A percentile compares a stretch with the other conserved stretches of the same genome.
These are phyloP conservation scores for Tipula lateralis DNA, from an alignment of 2,888 invertebrate genomes.

Conservation along the genomic window DNA sequence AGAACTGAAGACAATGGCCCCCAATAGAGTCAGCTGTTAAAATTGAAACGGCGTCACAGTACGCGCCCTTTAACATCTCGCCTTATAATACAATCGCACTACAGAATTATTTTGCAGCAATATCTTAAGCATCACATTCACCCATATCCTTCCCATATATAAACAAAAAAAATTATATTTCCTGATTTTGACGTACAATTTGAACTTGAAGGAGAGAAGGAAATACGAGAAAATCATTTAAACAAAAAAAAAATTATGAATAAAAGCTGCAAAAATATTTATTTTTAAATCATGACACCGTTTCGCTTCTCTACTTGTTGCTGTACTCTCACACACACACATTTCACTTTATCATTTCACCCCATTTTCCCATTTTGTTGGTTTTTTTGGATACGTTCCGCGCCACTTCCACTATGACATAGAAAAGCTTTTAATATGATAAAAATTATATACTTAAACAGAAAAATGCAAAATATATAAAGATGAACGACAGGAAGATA, in stretches of 20 bases:
- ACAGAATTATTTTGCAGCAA: neutral
- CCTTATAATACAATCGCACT: neutral
- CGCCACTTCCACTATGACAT: neutral
- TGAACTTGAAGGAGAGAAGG: neutral
- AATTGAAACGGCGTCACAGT: no score
- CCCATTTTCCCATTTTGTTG: neutral
- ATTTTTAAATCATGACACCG: neutral
- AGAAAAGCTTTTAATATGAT: slow-evolving; percentile 29
- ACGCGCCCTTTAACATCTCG: neutral
- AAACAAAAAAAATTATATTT: neutral
- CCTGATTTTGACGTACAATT: neutral
- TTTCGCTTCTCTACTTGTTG: neutral
- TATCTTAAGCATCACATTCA: neutral
- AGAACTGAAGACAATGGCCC: no score
- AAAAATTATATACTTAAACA: slow-evolving; percentile 2
- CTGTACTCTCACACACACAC: neutral
- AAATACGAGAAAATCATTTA: slow-evolving; percentile 19
- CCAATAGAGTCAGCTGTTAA: no score
- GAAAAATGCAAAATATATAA: neutral
- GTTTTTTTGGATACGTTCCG: neutral
- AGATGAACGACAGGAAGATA: neutral
- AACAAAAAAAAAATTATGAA: neutral
- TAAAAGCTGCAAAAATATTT: neutral
- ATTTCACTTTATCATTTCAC: neutral
- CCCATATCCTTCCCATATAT: neutral